Base-by-base conservation (phyloP, 2,888 invertebrate species). In the Alcis repandata region DNA sequence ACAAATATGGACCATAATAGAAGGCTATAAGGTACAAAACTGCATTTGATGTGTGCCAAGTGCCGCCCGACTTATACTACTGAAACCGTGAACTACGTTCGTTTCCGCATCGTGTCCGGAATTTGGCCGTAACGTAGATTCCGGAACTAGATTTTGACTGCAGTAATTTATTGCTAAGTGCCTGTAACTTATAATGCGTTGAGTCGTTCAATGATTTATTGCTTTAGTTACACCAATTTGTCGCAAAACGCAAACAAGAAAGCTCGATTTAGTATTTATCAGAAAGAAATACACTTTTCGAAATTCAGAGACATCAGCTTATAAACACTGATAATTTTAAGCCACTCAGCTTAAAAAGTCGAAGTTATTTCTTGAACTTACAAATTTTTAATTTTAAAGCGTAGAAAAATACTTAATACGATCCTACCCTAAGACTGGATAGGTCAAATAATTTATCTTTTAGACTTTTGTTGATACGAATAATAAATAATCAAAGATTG, bases 111-210 rank as follows among this genome's bases (percentile, higher is more conserved):
- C 53, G 51, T 22, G 36, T 19, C 48, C 54, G 61, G 53, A 54
- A 40, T 61, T 48, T 46, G 46, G 48, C 48, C 40, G 46, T 10
- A 49, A 19, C 51, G 51, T 54, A 54, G 60, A 61, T 61, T 32
- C 53, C 60, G 46, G 60, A 61, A 60, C 38, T 52, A 52, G 53
- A 61, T 53, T 61, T 61, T 61, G 53, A 53, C 60, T 38, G 45
- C 22, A 54, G 52, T 54, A 61, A 61, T 61, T 61, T 61, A 61
- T 61, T 54, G 60, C 60, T 38, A 51, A 59, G 38, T 61, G 53
- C 53, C 36, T 61, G 53, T 32, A 46, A 61, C 46, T 61, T 54
- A 54, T 53, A 53, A 51, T 19, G 45, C 53, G 53, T 48, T 48
- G 46, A 61, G 27, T 48, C 38, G 11, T 53, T 38, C 53, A 46